Evolutionary conservation across 2,888 invertebrate genomes (phyloP).

Genomic region (Thera britannica): DNA sequence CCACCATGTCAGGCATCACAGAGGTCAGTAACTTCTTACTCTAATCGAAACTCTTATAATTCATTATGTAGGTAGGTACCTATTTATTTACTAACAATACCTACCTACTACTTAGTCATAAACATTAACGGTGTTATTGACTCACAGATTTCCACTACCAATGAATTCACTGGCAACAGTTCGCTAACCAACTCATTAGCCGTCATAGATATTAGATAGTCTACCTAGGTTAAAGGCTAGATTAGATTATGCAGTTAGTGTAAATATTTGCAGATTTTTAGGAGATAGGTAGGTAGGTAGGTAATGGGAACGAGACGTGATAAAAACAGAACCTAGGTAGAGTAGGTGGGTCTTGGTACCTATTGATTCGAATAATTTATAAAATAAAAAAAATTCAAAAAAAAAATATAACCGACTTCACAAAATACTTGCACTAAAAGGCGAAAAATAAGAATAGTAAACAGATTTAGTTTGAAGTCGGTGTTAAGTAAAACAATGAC

Average conservation of each 20-base stretch:
- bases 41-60: conserved; percentile 5
- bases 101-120: background rate
- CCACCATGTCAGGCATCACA: conserved; percentile 86
- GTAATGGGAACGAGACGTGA: background rate
- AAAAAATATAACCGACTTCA: no score
- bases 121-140: conserved; percentile 7
- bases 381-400: no score
- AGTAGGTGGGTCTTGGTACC: no score
- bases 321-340: no score
- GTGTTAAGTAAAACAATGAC: no score
- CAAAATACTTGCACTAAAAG: no score
- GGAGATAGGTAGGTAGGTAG: conserved; percentile 9
- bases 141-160: conserved; percentile 33
- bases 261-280: conserved; percentile 49
- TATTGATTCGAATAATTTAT: no score
- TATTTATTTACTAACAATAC: background rate
- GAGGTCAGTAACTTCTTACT: conserved; percentile 77
- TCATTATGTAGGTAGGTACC: background rate
- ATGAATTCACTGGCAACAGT: conserved; percentile 41
- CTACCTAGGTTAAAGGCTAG: conserved; percentile 28
- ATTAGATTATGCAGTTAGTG: conserved; percentile 39
- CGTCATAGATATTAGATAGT: conserved; percentile 44
- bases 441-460: no score
- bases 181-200: conserved; percentile 53
- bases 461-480: no score